A percentile compares a stretch with the other conserved stretches of the same genome.
Conservation (phyloP, 2,113 vertebrate species). For the Chaetops frenatus region DNA sequence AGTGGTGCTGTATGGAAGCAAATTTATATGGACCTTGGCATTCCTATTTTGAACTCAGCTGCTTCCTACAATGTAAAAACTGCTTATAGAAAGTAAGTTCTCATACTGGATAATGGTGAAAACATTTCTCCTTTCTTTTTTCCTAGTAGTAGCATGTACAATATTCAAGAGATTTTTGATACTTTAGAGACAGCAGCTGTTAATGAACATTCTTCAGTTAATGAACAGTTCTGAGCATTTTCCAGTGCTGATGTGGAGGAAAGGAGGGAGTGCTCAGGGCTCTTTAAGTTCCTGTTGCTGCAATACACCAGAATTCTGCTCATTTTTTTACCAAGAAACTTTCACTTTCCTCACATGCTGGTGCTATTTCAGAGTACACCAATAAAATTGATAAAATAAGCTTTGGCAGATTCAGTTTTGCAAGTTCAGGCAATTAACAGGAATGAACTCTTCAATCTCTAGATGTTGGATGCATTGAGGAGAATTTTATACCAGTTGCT, state of each 20-base stretch:
- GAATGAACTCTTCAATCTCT: not conserved
- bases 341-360: not conserved
- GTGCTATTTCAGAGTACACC: not conserved
- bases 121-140: not conserved
- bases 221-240: not conserved
- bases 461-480: not conserved
- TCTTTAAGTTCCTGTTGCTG: not conserved
- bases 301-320: not conserved
- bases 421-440: not conserved
- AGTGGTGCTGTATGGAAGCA: constrained; percentile 98
- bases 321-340: not conserved
- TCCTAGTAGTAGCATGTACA: not conserved
- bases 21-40: constrained; percentile 99
- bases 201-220: not conserved
- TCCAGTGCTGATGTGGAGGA: not conserved
- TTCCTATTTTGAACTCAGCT: constrained; percentile 97
- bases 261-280: not conserved
- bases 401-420: not conserved
- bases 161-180: not conserved
- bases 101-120: not conserved
- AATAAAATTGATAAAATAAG: not conserved
- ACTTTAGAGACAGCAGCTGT: not conserved
- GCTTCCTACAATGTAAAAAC: constrained; percentile 99
- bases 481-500: not conserved
- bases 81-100: constrained; percentile 95